Conservation (phyloP, 2,113 vertebrate species). For the Bagarius yarrelli region DNA sequence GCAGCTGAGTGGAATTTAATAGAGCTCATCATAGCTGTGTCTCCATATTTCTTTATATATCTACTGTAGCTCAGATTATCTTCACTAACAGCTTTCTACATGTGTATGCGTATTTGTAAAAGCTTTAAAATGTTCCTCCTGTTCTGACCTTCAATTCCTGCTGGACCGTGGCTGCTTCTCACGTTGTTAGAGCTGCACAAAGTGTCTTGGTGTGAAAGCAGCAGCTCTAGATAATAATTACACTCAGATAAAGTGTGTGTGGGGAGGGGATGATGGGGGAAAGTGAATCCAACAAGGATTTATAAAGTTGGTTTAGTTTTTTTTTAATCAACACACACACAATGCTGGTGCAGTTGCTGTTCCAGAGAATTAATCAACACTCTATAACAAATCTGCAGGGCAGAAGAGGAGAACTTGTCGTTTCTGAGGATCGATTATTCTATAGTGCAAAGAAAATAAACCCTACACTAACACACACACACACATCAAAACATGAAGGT, state of each 20-base stretch:
- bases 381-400: too few species aligned
- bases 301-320: too few species aligned
- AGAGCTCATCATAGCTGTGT: too few species aligned
- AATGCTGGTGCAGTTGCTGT: too few species aligned
- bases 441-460: too few species aligned
- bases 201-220: not conserved
- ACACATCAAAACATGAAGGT: not conserved
- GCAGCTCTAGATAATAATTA: not conserved
- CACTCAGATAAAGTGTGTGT: not conserved
- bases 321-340: not conserved
- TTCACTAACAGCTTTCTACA: not conserved
- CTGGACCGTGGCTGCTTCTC: too few species aligned
- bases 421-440: too few species aligned
- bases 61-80: not conserved
- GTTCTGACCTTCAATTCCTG: not conserved
- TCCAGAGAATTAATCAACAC: too few species aligned
- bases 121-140: not conserved
- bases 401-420: too few species aligned
- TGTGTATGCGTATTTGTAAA: not conserved
- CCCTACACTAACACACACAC: not conserved
- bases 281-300: too few species aligned
- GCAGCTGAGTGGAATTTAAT: too few species aligned
- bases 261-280: not conserved
- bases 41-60: not conserved
- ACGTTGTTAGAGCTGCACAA: not conserved